phyloP scores from a whole-genome alignment of 2,113 vertebrate genomes.

The Ictalurus punctatus region DNA sequence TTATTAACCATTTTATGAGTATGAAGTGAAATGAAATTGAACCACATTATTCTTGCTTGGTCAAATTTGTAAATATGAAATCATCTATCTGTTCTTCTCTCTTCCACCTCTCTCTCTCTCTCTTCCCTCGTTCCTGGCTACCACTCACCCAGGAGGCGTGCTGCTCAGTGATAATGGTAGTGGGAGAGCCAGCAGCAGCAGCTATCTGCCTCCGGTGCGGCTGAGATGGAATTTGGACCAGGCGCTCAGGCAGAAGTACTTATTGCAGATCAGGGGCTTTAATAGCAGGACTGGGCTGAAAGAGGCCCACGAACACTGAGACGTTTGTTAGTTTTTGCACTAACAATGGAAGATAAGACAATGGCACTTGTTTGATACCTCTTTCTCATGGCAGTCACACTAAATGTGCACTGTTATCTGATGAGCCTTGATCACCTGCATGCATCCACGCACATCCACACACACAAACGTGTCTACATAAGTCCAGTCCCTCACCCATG shows the following conservation, averaged over 20 bases:
- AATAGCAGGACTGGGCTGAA: constrained; percentile 37
- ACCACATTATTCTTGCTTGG: neutral
- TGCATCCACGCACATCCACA: neutral
- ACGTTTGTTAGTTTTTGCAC: constrained; percentile 50
- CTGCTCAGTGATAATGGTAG: constrained; percentile 55
- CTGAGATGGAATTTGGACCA: constrained; percentile 57
- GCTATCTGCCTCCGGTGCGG: constrained; percentile 48
- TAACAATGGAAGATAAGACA: constrained; percentile 58
- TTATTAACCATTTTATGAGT: neutral
- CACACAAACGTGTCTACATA: constrained; percentile 7
- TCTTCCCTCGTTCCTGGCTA: constrained; percentile 20
- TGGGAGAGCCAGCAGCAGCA: constrained; percentile 44
- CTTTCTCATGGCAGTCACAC: constrained; percentile 44
- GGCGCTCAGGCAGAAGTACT: constrained; percentile 30
- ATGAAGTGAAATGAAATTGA: neutral
- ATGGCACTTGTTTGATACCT: constrained; percentile 50
- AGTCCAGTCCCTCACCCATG: constrained; percentile 41
- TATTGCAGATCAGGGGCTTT: constrained; percentile 49
- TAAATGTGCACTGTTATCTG: constrained; percentile 58
- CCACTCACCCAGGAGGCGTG: constrained; percentile 44
- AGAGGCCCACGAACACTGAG: constrained; percentile 9
- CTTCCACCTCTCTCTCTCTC: neutral
- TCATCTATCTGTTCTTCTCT: constrained; percentile 2
- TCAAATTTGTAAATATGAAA: neutral
- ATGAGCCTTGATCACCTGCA: constrained; percentile 49